Evolutionary conservation across 2,888 invertebrate genomes (phyloP).

Genomic region (Lycaena phlaeas): DNA sequence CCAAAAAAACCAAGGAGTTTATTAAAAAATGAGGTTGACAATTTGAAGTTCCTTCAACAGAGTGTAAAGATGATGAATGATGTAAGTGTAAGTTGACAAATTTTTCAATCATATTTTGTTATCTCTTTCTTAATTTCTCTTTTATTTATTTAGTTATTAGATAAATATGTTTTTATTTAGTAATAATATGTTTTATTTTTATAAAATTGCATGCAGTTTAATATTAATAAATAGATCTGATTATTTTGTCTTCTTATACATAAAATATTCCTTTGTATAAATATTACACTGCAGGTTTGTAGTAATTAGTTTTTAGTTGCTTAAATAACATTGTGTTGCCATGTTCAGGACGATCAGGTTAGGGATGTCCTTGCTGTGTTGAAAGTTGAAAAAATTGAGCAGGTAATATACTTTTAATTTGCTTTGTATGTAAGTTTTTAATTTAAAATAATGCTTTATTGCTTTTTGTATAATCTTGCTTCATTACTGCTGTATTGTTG

Average conservation of each 20-base stretch:
- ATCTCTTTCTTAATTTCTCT: no score
- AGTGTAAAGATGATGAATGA: slow-evolving; percentile 43
- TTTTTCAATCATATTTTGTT: no score
- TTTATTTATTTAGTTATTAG: background rate
- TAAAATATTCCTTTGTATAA: background rate
- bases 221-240: background rate
- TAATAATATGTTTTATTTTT: background rate
- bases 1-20: slow-evolving; percentile 82
- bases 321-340: slow-evolving; percentile 48
- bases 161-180: background rate
- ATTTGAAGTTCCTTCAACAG: slow-evolving; percentile 78
- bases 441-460: slow-evolving; percentile 5
- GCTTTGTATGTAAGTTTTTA: slow-evolving; percentile 15
- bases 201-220: background rate
- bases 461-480: no score
- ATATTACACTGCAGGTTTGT: slow-evolving; percentile 4
- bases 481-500: no score
- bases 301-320: slow-evolving; percentile 29
- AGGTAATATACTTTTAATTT: slow-evolving; percentile 43
- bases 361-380: slow-evolving; percentile 70
- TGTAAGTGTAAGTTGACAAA: slow-evolving; percentile 33
- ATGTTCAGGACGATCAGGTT: slow-evolving; percentile 59
- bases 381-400: slow-evolving; percentile 70
- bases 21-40: slow-evolving; percentile 80
- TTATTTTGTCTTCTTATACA: background rate